Evolutionary conservation across 2,888 invertebrate genomes (phyloP).

Genomic region (Neoitamus cyanurus): DNA sequence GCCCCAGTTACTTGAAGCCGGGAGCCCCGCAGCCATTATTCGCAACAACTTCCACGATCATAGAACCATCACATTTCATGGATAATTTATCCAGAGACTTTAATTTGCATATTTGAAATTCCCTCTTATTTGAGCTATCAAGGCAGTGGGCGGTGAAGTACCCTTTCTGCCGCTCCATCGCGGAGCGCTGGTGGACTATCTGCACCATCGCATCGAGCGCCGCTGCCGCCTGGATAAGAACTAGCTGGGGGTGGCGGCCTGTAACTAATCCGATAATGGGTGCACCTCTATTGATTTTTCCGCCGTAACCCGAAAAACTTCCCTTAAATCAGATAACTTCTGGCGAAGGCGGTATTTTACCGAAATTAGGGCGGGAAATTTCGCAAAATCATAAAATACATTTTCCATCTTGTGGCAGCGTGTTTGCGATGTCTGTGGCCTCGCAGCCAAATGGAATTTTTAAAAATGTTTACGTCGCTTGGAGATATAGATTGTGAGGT

Average conservation of each 20-base stretch:
- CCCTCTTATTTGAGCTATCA: conserved; percentile 23
- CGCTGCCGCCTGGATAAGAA: not conserved
- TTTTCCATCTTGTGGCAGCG: not conserved
- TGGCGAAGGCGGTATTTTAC: not conserved
- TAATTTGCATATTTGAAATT: conserved; percentile 47
- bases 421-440: not conserved
- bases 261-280: conserved; percentile 36
- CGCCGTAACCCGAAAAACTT: not conserved
- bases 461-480: not conserved
- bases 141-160: not conserved
- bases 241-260: not conserved
- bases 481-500: not conserved
- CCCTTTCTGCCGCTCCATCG: not conserved
- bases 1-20: not conserved
- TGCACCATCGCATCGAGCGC: not conserved
- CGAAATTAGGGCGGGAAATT: not conserved
- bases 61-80: conserved; percentile 47
- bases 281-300: not conserved
- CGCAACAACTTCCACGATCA: conserved; percentile 41
- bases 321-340: not conserved
- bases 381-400: not conserved
- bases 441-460: not conserved
- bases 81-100: conserved; percentile 48
- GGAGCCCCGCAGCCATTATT: conserved; percentile 31
- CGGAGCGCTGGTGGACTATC: not conserved